These are phyloP conservation scores for Drosophila insularis DNA, from an alignment of 1,140 invertebrate species.

Conservation along the genomic window DNA sequence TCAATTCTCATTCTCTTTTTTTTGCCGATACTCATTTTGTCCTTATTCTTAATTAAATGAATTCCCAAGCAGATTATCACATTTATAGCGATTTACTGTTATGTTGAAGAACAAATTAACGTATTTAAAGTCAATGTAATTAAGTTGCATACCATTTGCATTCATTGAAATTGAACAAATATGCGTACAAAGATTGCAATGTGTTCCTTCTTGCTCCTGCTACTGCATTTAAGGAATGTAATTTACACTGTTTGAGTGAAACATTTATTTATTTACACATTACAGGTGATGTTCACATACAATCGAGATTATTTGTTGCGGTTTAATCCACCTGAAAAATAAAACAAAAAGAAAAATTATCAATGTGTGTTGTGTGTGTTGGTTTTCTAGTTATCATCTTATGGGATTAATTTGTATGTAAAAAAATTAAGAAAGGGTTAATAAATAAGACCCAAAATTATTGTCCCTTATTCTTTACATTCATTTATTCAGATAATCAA, in stretches of 20 bases:
- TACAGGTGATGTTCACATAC: conserved; percentile 1
- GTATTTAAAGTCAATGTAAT: neutral
- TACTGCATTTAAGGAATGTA: no score
- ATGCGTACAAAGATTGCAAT: conserved; percentile 8
- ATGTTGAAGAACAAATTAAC: neutral
- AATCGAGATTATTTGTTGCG: neutral
- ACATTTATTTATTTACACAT: conserved; percentile 16
- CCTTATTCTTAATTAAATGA: conserved; percentile 40
- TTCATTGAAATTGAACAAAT: conserved; percentile 28
- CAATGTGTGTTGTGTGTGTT: neutral
- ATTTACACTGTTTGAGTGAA: neutral
- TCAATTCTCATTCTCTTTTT: conserved; percentile 31
- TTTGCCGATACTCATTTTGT: conserved; percentile 12
- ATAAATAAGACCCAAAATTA: no score
- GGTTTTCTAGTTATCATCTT: neutral
- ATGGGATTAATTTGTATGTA: neutral
- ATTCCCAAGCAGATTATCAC: conserved; percentile 47
- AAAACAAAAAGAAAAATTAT: neutral
- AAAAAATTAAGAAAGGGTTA: neutral
- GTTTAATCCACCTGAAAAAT: neutral
- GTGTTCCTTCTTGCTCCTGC: neutral
- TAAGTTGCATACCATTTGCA: conserved; percentile 41
- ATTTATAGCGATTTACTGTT: conserved; percentile 43
- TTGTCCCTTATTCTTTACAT: no score
- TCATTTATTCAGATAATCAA: no score